Evolutionary conservation across 2,113 vertebrate species (phyloP).

Genomic region (Ia io): DNA sequence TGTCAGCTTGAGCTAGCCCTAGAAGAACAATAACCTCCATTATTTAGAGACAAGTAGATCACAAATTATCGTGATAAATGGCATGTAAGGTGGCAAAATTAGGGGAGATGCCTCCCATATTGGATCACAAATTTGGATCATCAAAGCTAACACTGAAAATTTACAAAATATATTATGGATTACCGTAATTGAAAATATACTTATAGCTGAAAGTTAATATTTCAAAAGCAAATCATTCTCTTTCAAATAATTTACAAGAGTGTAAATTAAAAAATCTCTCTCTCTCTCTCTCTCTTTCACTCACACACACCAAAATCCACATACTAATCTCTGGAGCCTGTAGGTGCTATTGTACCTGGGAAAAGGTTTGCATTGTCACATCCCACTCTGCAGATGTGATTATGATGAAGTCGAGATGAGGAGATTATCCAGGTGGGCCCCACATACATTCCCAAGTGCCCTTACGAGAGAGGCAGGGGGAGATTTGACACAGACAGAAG

Average conservation of each 20-base stretch:
- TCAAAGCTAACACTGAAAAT: neutral
- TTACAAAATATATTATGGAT: neutral
- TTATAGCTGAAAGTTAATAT: neutral
- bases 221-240: neutral
- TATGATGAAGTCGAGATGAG: neutral
- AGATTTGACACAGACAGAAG: neutral
- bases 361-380: neutral
- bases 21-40: neutral
- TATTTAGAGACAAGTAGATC: slow-evolving; percentile 6
- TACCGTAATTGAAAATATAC: neutral
- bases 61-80: neutral
- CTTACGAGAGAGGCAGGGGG: neutral
- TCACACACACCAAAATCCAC: neutral
- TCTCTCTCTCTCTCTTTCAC: too few species aligned
- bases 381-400: neutral
- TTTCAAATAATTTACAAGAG: neutral
- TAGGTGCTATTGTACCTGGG: neutral
- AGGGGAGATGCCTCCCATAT: neutral
- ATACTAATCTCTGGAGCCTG: neutral
- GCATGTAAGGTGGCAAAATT: neutral
- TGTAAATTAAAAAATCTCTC: neutral
- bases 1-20: neutral
- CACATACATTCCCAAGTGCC: neutral
- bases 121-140: neutral
- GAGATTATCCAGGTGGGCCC: neutral